These are phyloP conservation scores for Neolamprologus kungweensis DNA, from an alignment of 2,113 vertebrate genomes.

Conservation along the genomic window DNA sequence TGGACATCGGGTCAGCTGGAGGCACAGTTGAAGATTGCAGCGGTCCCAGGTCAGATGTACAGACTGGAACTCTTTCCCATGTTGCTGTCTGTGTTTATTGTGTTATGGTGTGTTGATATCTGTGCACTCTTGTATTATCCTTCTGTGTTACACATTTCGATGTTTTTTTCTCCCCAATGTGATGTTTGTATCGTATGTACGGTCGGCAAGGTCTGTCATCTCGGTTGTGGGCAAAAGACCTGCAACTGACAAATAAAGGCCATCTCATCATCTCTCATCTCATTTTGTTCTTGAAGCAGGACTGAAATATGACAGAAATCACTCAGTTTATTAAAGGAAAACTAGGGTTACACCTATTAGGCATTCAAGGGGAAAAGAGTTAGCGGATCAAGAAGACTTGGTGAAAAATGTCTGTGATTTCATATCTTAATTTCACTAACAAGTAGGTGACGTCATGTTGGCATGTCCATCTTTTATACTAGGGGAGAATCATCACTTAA, in stretches of 20 bases:
- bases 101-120: rapidly evolving
- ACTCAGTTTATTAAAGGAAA: rapidly evolving
- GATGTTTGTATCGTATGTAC: too few relatives aligned
- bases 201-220: too few relatives aligned
- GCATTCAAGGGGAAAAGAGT: neutral
- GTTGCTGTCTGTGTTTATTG: neutral
- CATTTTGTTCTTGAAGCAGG: neutral
- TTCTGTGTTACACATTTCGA: rapidly evolving
- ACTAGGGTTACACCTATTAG: neutral
- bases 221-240: too few relatives aligned
- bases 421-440: neutral
- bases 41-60: rapidly evolving
- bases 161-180: neutral
- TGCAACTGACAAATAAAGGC: too few relatives aligned
- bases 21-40: neutral
- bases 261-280: neutral
- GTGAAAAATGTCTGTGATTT: neutral
- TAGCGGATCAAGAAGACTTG: neutral
- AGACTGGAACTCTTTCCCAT: rapidly evolving
- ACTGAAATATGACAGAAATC: neutral
- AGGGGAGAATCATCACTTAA: neutral
- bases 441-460: neutral
- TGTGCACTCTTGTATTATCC: neutral
- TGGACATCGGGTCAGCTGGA: neutral
- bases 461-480: rapidly evolving